phyloP scores from a whole-genome alignment of 2,888 invertebrate species.

The Eilema sororculum region DNA sequence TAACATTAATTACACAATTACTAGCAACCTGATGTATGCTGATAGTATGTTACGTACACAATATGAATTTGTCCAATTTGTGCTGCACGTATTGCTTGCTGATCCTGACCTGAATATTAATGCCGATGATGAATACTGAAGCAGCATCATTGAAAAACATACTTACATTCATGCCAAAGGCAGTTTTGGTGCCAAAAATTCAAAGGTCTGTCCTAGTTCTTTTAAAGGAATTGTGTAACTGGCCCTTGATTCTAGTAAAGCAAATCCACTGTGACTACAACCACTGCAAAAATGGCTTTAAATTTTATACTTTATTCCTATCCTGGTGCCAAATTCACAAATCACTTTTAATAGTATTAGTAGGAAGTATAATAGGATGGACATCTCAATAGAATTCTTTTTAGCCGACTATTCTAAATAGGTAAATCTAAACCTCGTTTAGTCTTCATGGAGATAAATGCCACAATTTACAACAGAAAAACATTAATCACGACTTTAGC shows the following conservation, averaged over 20 bases:
- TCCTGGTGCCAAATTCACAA: too few relatives aligned
- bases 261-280: too few relatives aligned
- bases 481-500: background rate
- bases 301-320: too few relatives aligned
- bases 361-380: too few relatives aligned
- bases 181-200: background rate
- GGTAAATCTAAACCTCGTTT: background rate
- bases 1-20: background rate
- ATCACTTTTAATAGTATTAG: too few relatives aligned
- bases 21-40: background rate
- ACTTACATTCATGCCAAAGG: background rate
- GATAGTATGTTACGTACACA: background rate
- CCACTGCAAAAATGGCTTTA: too few relatives aligned
- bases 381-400: too few relatives aligned
- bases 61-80: background rate
- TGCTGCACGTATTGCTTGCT: background rate
- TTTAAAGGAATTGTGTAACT: background rate
- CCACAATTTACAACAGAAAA: background rate
- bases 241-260: background rate
- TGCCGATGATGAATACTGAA: conserved; percentile 2
- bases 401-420: too few relatives aligned
- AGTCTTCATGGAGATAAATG: background rate
- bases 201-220: background rate
- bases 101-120: background rate
- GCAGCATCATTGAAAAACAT: background rate